phyloP scores from a whole-genome alignment of 2,113 vertebrate species.

The Hemibagrus wyckioides region DNA sequence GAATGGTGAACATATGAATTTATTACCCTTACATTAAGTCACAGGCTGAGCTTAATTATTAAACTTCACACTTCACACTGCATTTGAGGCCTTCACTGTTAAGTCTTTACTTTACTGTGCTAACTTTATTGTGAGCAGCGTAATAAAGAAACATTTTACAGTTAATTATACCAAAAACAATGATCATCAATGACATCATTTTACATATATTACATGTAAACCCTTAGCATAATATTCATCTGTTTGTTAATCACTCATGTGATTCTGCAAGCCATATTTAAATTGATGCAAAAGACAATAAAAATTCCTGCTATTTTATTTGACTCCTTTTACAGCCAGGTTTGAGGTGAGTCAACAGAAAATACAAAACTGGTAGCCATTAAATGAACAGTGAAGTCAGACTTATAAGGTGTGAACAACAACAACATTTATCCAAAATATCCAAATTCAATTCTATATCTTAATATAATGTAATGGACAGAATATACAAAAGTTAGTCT shows the following conservation, averaged over 20 bases:
- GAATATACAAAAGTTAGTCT: neutral
- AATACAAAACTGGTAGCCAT: neutral
- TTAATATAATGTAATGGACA: neutral
- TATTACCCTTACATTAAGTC: neutral
- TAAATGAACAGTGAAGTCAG: neutral
- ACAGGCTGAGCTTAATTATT: conserved; percentile 44
- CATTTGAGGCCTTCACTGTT: neutral
- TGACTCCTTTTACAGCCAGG: neutral
- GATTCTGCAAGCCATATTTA: neutral
- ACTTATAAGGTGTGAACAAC: neutral
- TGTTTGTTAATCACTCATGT: neutral
- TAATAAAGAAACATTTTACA: neutral
- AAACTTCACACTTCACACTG: conserved; percentile 23
- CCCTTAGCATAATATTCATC: too few relatives aligned
- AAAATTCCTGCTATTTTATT: conserved; percentile 57
- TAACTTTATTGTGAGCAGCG: neutral
- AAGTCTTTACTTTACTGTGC: neutral
- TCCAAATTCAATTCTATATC: neutral
- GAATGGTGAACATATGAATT: neutral
- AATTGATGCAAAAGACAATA: conserved; percentile 46
- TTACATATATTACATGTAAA: too few relatives aligned
- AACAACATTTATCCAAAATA: neutral
- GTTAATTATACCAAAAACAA: neutral
- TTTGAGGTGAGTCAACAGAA: neutral
- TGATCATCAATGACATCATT: neutral